These are phyloP conservation scores for Anthonomus grandis DNA, from an alignment of 1,140 invertebrate species.

Conservation along the genomic window DNA sequence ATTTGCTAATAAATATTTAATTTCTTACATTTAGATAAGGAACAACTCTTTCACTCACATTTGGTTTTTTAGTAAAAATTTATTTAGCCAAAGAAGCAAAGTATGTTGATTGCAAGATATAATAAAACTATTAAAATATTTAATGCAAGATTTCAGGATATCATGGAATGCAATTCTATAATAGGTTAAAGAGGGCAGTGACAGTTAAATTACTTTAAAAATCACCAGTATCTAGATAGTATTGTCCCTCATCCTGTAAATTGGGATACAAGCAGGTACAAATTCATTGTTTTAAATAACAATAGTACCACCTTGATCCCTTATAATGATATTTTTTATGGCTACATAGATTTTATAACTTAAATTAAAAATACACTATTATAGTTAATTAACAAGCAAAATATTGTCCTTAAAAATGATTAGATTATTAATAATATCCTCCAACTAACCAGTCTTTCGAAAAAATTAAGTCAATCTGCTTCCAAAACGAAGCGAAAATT, in stretches of 20 bases:
- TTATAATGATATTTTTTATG: conserved; percentile 1
- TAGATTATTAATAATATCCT: conserved; percentile 25
- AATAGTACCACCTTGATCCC: not conserved
- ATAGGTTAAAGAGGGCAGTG: not conserved
- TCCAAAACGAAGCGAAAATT: conserved; percentile 24
- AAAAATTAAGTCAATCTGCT: conserved; percentile 25
- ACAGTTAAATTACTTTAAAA: not conserved
- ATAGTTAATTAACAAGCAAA: conserved; percentile 25
- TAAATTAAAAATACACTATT: conserved; percentile 18
- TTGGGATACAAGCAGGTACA: too few relatives aligned
- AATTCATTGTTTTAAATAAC: not conserved
- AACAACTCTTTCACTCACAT: too few relatives aligned
- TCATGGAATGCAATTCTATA: too few relatives aligned
- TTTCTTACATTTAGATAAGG: too few relatives aligned
- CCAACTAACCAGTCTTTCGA: conserved; percentile 27
- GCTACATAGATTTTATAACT: conserved; percentile 5
- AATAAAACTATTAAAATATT: too few relatives aligned
- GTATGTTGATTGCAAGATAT: too few relatives aligned
- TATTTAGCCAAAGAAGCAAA: too few relatives aligned
- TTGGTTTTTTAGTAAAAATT: too few relatives aligned
- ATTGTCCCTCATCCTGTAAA: too few relatives aligned
- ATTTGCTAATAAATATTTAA: too few relatives aligned
- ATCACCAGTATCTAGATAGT: not conserved
- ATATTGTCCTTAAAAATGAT: conserved; percentile 16
- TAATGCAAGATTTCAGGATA: too few relatives aligned